These are phyloP conservation scores for Mus pahari DNA, from an alignment of 2,113 vertebrate genomes.

Conservation along the genomic window DNA sequence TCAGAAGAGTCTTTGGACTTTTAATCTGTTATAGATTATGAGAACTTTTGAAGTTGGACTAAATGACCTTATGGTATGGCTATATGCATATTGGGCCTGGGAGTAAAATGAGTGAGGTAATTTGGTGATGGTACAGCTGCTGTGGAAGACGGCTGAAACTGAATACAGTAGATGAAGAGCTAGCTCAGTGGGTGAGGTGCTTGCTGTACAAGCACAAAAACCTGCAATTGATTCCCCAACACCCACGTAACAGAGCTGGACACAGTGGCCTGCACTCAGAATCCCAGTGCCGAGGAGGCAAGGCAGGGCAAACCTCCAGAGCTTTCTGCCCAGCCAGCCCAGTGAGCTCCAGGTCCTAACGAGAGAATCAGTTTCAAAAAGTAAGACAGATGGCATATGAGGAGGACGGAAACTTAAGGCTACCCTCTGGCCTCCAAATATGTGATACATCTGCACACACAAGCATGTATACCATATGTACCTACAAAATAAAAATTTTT, in stretches of 20 bases:
- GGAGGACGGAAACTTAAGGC: background rate
- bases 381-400: background rate
- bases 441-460: background rate
- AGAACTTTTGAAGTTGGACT: no score
- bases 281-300: background rate
- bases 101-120: no score
- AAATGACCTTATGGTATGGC: no score
- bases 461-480: background rate
- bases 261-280: background rate
- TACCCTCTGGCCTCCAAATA: background rate
- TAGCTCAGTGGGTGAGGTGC: background rate
- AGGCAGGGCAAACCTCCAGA: background rate
- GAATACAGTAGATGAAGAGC: background rate
- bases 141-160: background rate
- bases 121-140: background rate
- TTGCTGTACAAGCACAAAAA: background rate
- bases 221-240: background rate
- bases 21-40: no score
- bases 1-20: no score
- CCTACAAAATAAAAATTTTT: background rate
- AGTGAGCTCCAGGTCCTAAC: background rate
- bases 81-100: no score
- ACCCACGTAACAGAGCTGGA: background rate
- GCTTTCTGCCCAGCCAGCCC: background rate
- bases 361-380: background rate